Percentiles rank a stretch among this genome's conserved stretches.
phyloP scores from a whole-genome alignment of 2,797 vertebrate genomes.

The Momotus momota region DNA sequence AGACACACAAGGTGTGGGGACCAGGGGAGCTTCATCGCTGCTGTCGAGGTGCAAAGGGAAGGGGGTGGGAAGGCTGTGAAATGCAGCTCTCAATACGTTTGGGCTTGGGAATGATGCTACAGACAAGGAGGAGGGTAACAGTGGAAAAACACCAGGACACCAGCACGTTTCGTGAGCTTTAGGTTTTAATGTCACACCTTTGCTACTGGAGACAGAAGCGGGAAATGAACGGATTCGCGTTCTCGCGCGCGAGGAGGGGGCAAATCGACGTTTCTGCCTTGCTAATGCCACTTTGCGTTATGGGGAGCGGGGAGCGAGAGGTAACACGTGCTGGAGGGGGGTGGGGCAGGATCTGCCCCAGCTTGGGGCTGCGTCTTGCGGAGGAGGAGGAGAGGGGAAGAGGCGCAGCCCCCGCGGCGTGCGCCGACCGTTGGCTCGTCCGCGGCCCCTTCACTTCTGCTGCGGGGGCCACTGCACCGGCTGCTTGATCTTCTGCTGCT shows the following conservation, averaged over 20 bases:
- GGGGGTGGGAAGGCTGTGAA: not conserved
- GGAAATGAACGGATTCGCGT: not conserved
- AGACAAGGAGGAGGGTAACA: not conserved
- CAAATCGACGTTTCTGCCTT: not conserved
- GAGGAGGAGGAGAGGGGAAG: not conserved
- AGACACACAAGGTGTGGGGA: not conserved
- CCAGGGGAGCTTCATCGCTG: not conserved
- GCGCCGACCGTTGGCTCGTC: rapidly evolving
- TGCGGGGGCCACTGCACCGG: conserved; percentile 37
- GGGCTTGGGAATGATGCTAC: not conserved
- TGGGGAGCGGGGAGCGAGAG: not conserved
- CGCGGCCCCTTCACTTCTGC: conserved; percentile 17
- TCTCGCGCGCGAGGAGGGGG: not conserved
- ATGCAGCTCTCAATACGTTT: not conserved
- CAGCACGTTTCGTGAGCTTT: not conserved
- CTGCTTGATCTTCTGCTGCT: conserved; percentile 72
- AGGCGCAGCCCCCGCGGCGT: rapidly evolving
- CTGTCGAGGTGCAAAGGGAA: rapidly evolving
- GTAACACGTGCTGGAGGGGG: not conserved
- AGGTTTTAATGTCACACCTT: conserved; percentile 50
- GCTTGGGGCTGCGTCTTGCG: not conserved
- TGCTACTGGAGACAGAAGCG: conserved; percentile 1
- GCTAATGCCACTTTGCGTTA: not conserved
- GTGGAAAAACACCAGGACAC: conserved; percentile 2
- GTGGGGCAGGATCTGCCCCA: not conserved